Percentiles rank a stretch among this genome's conserved stretches.
These are phyloP conservation scores for Anastrepha ludens DNA, from an alignment of 1,140 invertebrate species.

Conservation along the genomic window DNA sequence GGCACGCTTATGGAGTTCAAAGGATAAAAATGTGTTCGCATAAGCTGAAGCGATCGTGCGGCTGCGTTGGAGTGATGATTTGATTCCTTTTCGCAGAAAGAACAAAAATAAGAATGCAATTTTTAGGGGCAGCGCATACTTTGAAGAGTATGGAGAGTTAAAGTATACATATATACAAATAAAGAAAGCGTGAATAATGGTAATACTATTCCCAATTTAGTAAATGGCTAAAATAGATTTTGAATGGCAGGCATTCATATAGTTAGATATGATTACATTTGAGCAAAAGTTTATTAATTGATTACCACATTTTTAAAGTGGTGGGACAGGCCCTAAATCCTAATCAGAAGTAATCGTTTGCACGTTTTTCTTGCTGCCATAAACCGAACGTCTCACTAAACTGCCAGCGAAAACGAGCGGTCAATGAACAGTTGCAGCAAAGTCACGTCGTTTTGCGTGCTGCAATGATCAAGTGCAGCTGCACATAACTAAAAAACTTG, in stretches of 20 bases:
- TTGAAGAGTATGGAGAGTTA: neutral
- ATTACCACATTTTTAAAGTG: neutral
- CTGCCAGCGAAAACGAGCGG: neutral
- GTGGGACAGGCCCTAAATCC: neutral
- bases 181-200: neutral
- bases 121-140: neutral
- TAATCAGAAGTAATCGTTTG: neutral
- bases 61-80: neutral
- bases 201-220: neutral
- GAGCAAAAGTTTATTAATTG: neutral
- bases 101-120: neutral
- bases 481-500: neutral
- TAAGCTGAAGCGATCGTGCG: neutral
- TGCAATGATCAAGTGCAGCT: neutral
- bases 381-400: neutral
- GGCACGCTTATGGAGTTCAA: neutral
- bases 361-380: neutral
- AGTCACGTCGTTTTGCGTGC: neutral
- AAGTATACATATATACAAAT: neutral
- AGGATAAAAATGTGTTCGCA: neutral
- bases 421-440: neutral
- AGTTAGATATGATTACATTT: too few species aligned
- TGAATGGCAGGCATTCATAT: neutral
- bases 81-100: neutral
- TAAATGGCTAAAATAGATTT: neutral